These are phyloP conservation scores for Ylistrum balloti DNA, from an alignment of 1,140 invertebrate genomes.

Conservation along the genomic window DNA sequence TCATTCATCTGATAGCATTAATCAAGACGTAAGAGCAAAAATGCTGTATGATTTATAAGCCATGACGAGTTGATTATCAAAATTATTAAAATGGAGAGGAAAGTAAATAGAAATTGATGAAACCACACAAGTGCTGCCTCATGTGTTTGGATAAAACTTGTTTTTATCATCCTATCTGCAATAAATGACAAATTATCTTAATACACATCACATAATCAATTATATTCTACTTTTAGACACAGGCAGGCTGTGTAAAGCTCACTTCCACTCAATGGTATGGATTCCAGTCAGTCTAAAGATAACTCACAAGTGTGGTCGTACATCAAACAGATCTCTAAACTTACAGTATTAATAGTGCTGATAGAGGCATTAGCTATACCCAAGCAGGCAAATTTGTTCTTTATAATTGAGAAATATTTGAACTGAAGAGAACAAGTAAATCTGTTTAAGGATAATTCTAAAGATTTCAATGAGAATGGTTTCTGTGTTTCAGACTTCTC, in stretches of 20 bases:
- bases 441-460: background rate
- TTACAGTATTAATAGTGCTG: background rate
- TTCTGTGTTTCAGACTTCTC: background rate
- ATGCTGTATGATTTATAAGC: background rate
- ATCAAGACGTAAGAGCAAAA: background rate
- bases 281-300: slow-evolving; percentile 38
- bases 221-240: slow-evolving; percentile 39
- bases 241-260: background rate
- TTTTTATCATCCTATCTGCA: background rate
- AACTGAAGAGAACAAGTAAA: slow-evolving; percentile 19
- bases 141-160: background rate
- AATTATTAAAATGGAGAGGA: background rate
- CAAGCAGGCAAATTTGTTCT: slow-evolving; percentile 13
- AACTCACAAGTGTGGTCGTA: background rate
- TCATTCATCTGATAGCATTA: background rate
- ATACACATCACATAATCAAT: slow-evolving; percentile 40
- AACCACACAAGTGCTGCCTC: background rate
- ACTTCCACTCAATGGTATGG: background rate
- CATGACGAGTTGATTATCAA: background rate
- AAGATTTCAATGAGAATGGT: background rate
- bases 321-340: background rate
- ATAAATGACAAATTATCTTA: slow-evolving; percentile 36
- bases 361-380: background rate
- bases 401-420: slow-evolving; percentile 36
- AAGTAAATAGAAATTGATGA: background rate